Conservation (phyloP, 2,113 vertebrate genomes). For the Eulemur macaco region DNA sequence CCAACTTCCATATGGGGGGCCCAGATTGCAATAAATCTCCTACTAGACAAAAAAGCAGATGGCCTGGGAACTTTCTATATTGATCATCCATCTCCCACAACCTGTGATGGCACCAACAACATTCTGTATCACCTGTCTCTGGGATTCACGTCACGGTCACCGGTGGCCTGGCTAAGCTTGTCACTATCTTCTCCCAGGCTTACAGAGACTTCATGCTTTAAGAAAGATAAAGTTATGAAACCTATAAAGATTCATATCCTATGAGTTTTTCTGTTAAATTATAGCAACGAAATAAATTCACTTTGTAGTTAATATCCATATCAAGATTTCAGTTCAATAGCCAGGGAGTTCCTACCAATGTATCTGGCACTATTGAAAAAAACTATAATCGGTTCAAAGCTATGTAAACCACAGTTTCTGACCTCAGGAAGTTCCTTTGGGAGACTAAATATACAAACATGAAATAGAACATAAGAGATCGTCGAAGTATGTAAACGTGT, state of each 20-base stretch:
- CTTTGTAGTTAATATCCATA: neutral
- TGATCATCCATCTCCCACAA: neutral
- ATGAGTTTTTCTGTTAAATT: neutral
- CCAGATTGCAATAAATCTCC: neutral
- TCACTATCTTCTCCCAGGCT: neutral
- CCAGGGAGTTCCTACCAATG: neutral
- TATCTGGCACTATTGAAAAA: neutral
- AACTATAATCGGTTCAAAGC: neutral
- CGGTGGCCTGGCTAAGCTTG: neutral
- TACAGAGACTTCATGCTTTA: neutral
- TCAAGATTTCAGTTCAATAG: neutral
- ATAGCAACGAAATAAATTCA: neutral
- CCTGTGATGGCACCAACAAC: neutral
- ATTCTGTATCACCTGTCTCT: neutral
- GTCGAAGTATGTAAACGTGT: conserved; percentile 28
- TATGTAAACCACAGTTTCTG: neutral
- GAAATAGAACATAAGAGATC: neutral
- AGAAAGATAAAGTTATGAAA: neutral
- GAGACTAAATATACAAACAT: neutral
- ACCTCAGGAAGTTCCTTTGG: neutral
- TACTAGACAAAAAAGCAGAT: neutral
- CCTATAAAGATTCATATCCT: neutral
- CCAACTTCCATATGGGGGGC: neutral
- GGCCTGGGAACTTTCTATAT: neutral
- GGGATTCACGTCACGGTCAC: neutral